These are phyloP conservation scores for Aporophyla lueneburgensis DNA, from an alignment of 2,888 invertebrate genomes.

Conservation along the genomic window DNA sequence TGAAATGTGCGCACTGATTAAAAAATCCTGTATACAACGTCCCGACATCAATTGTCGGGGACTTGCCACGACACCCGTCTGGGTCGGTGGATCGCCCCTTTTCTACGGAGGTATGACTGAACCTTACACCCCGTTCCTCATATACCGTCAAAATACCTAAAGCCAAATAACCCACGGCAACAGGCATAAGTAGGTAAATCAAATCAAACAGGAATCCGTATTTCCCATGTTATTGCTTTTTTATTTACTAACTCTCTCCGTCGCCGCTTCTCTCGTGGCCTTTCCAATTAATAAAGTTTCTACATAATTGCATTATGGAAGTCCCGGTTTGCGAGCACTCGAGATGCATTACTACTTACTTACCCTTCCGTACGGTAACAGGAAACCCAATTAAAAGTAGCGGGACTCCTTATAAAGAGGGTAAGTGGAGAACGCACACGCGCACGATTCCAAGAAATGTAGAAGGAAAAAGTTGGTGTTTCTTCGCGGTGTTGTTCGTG, in stretches of 20 bases:
- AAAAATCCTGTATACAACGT: too few relatives aligned
- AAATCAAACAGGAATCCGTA: background rate
- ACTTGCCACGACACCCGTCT: too few relatives aligned
- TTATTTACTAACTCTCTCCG: conserved; percentile 4
- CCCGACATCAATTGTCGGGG: too few relatives aligned
- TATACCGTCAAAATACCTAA: background rate
- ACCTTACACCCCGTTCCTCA: too few relatives aligned
- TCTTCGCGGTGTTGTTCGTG: background rate
- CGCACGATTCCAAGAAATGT: conserved; percentile 35
- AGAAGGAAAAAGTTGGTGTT: conserved; percentile 39
- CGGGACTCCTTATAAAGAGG: conserved; percentile 45
- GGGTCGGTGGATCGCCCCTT: too few relatives aligned
- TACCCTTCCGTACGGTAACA: conserved; percentile 48
- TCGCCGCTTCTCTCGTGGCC: conserved; percentile 69
- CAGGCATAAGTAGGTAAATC: background rate
- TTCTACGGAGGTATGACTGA: too few relatives aligned
- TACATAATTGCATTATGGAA: conserved; percentile 59
- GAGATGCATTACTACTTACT: conserved; percentile 39
- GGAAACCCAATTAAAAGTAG: conserved; percentile 52
- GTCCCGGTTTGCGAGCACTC: conserved; percentile 48
- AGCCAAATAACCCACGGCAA: background rate
- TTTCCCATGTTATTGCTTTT: background rate
- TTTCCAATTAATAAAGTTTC: conserved; percentile 58
- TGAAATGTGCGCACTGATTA: too few relatives aligned
- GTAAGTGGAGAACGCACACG: conserved; percentile 26